Base-by-base conservation (phyloP, 1,140 invertebrate species). In the Idris sp. region DNA sequence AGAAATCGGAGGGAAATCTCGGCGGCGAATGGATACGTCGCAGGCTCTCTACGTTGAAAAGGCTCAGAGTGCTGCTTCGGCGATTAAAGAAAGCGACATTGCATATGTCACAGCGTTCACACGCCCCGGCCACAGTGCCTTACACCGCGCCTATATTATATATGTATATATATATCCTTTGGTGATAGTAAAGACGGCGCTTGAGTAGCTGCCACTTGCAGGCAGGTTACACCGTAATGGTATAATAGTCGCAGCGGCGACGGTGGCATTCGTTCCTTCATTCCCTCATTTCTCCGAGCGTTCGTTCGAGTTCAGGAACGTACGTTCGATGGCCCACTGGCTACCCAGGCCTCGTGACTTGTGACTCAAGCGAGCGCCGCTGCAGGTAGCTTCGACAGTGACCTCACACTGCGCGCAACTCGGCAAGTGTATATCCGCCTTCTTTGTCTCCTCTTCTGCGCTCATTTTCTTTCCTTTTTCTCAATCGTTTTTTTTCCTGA, bases 91-190 rank as follows among this genome's bases (percentile, higher is more conserved):
- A 86, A 87, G 84, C 83, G 85, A 86, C 86, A 86, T 80, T 67
- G 85, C 82, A 85, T 86, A 83, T 87, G 85, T 87, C 85, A 86
- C 85, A 86, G 79, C 86, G 85, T 87, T 87, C 86, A 86, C 85
- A 88, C 86, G 86, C 84, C 83, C 81, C 81, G 76, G 74, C 76
- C 69, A 68, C 74, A 76, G 79, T 81, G 79, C 78, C 81, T 68
- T 59, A 68, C 79, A 82, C 83, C 81, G 77, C 83, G 81, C 82
- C 81, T 82, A 79, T 79, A 62, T 69, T 62, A 67, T 67, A 71
- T 74, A 62, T 65, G 46, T 68, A 58, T 59, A 51, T n/a, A n/a
- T 65, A 69, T 58, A 67, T 76, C 48, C 48, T 16, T 75, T 33
- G 36, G 56, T 64, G 73, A 71, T 76, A 76, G 74, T 71, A 71